A percentile compares a stretch with the other conserved stretches of the same genome.
phyloP scores from a whole-genome alignment of 2,797 vertebrate species.

The Crenichthys baileyi region DNA sequence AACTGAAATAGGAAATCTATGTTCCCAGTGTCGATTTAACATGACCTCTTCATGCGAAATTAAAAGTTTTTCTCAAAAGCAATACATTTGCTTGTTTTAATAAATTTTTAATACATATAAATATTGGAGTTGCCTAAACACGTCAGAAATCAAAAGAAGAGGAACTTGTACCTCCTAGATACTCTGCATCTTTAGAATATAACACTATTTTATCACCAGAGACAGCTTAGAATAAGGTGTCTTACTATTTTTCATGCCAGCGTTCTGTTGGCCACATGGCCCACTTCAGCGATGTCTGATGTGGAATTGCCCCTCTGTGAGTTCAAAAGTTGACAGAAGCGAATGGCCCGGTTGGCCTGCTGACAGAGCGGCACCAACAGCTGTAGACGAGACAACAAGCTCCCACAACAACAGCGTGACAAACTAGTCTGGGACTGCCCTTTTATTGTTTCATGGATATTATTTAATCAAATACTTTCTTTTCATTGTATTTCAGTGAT shows the following conservation, averaged over 20 bases:
- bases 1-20: neutral
- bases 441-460: slow-evolving; percentile 13
- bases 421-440: slow-evolving; percentile 14
- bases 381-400: slow-evolving; percentile 45
- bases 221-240: neutral
- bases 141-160: neutral
- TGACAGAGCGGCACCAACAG: slow-evolving; percentile 73
- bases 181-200: neutral
- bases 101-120: neutral
- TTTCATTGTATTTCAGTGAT: slow-evolving; percentile 20
- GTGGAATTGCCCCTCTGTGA: slow-evolving; percentile 60
- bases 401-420: slow-evolving; percentile 31
- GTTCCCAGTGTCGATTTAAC: neutral
- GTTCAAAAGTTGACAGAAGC: slow-evolving; percentile 76
- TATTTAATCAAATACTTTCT: slow-evolving; percentile 45
- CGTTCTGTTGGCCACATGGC: slow-evolving; percentile 26
- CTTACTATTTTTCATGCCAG: slow-evolving; percentile 1
- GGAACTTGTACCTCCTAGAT: neutral
- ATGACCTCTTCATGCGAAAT: neutral
- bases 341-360: slow-evolving; percentile 40
- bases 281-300: slow-evolving; percentile 35
- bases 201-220: neutral
- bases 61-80: neutral
- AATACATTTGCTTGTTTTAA: neutral
- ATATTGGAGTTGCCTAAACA: neutral